Evolutionary conservation across 2,113 vertebrate species (phyloP), one percentile per base, ranked within the genome.

Genomic region (Australoheros scitulus): DNA sequence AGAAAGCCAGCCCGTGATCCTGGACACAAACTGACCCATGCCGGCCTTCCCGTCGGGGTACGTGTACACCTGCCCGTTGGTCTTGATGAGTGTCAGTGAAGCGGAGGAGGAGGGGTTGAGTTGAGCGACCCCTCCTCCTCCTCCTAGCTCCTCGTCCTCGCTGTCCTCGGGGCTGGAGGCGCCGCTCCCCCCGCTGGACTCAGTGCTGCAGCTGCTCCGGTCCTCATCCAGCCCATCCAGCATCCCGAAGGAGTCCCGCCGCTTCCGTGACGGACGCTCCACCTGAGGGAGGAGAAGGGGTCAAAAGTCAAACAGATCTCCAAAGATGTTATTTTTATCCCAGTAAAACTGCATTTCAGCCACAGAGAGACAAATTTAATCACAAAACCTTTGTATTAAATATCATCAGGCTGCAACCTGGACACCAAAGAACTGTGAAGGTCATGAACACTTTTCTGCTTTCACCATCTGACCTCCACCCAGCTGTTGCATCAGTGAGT

Each of bases 1-100:
- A 22, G 14, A 38, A 3, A 76, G 22, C 72, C 52, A 11, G 32
- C 13, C 36, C 32, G 50, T 36, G 20, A 38, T 52, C 32, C 24
- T 32, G 18, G 24, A 70, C 65, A 1, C 7, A 17, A 50, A 80
- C 97, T 96, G 43, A 99, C 98, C 98, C 98, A 99, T 99, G 91
- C 98, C 98, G 60, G 98, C 96, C 92, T 99, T 98, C 56, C 98
- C 98, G 88, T 99, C 98, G 1, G 98, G 98, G 3, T 99, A 99
- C 17, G 97, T 99, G 95, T 99, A 99, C 83, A 99, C 96, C 90
- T 99, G 98, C n/a, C 98, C 98, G 91, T 99, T 99, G 89, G 97
- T 99, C 96, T 98, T 99, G 94, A 99, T 98, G 89, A 99, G 97
- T 1, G 97, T 98, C 89, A 99, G 96, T 80, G 93, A 96, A 2